Base-by-base conservation (phyloP, 2,113 vertebrate genomes). In the Clarias magur region DNA sequence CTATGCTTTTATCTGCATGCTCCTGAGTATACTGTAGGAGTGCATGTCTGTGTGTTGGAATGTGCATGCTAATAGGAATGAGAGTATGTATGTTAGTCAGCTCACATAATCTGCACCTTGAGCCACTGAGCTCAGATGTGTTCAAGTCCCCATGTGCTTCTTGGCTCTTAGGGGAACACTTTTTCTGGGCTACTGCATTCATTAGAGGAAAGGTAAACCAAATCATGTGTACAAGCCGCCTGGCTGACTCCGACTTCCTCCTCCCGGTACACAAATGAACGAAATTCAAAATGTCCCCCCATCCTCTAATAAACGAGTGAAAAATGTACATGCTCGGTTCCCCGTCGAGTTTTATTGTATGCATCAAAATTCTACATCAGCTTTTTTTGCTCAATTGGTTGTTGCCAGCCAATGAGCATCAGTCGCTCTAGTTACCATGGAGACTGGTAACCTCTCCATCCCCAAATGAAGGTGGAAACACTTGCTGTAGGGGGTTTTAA, bases 171-270 rank as follows among this genome's bases (percentile, higher is more conserved):
- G 94, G 94, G 94, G 93, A 96, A 96, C 93, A 92, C 94, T 94
- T 53, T 76, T 75, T 95, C 93, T 96, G 95, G 94, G 92, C 76
- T 94, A 94, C 94, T 96, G 95, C 94, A 96, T 96, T 97, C 95
- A 97, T 96, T 96, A 96, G 96, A 95, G 95, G 95, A 95, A 96
- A 87, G 96, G 96, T 93, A 93, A 95, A 95, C 95, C 93, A 95
- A 95, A 94, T 95, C 80, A 87, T 83, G 80, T 70, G 82, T 81
- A 86, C 73, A 75, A 85, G 85, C 85, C 88, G 84, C 87, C 88
- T 88, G 75, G 89, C 88, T 84, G 38, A 85, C 16, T 70, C 30
- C 21, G 59, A 27, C 59, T 82, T 80, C 27, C 4, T 48, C 54
- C 8, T 70, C 60, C 72, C 17, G 42, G 53, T 21, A 54, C 38